Evolutionary conservation across 2,888 invertebrate genomes (phyloP).

Genomic region (Scaptomyza parva): DNA sequence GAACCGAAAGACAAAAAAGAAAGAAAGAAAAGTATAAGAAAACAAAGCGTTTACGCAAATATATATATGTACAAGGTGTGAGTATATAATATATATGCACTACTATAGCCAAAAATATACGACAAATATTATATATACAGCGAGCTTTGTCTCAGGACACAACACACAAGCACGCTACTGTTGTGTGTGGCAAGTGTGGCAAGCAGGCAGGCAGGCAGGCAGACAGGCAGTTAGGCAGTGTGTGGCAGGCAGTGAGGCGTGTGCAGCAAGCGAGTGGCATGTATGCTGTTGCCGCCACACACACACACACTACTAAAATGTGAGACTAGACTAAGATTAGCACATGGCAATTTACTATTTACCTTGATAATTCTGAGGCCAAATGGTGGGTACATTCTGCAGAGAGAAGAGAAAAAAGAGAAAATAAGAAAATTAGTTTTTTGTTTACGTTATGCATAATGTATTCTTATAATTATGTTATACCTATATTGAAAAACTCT

Average conservation of each 20-base stretch:
- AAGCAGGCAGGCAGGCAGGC: constrained; percentile 14
- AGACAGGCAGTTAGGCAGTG: constrained; percentile 12
- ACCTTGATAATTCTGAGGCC: constrained; percentile 86
- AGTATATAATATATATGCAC: constrained; percentile 9
- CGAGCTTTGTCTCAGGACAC: constrained; percentile 28
- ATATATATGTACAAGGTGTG: constrained; percentile 48
- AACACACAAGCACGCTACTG: no score
- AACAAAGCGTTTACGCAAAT: constrained; percentile 50
- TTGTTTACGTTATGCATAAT: neutral
- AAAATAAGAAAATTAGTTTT: constrained; percentile 4
- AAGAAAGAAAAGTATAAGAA: constrained; percentile 69
- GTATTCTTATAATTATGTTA: neutral
- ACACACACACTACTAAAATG: no score
- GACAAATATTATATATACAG: constrained; percentile 28
- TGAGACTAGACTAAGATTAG: constrained; percentile 1
- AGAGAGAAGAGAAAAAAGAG: constrained; percentile 21
- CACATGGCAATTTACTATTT: constrained; percentile 58
- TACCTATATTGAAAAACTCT: neutral
- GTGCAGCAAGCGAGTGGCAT: neutral
- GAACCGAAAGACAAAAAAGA: constrained; percentile 54
- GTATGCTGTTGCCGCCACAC: constrained; percentile 2
- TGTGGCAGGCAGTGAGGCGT: neutral
- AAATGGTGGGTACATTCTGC: constrained; percentile 85
- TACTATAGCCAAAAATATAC: constrained; percentile 40
- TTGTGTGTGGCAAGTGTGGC: no score